Evolutionary conservation across 2,797 vertebrate species (phyloP).

Genomic region (Gallinago stenura): DNA sequence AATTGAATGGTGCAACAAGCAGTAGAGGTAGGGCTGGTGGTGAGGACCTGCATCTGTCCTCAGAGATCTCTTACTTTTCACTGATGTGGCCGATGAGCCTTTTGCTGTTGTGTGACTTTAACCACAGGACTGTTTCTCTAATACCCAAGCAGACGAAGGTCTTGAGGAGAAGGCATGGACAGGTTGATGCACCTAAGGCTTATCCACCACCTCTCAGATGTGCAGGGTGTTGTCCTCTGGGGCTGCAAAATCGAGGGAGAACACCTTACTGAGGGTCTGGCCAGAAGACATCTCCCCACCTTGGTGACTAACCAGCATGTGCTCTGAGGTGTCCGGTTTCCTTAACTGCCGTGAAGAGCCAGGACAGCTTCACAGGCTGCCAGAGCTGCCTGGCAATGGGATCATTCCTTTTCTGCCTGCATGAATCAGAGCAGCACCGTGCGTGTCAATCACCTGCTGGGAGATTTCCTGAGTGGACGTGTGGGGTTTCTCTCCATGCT

Average conservation of each 20-base stretch:
- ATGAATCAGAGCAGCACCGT: not conserved
- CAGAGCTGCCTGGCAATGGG: not conserved
- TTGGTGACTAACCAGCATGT: not conserved
- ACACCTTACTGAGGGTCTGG: not conserved
- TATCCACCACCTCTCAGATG: not conserved
- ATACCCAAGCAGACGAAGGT: rapidly evolving
- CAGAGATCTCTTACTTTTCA: not conserved
- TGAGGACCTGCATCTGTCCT: not conserved
- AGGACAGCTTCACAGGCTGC: not conserved
- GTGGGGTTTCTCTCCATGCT: not conserved
- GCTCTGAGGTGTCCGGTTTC: not conserved
- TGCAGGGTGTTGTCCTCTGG: not conserved
- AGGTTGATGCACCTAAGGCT: not conserved
- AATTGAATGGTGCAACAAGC: not conserved
- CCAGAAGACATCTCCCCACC: not conserved
- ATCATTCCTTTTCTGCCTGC: not conserved
- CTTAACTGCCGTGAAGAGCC: not conserved
- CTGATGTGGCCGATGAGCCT: not conserved
- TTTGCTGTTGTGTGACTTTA: not conserved
- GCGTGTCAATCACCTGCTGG: rapidly evolving
- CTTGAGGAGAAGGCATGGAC: not conserved
- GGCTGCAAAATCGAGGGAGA: not conserved
- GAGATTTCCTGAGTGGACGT: rapidly evolving
- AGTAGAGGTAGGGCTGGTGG: not conserved
- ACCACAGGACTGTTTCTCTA: not conserved